phyloP scores from a whole-genome alignment of 2,797 vertebrate species.

The Eulemur albifrons region DNA sequence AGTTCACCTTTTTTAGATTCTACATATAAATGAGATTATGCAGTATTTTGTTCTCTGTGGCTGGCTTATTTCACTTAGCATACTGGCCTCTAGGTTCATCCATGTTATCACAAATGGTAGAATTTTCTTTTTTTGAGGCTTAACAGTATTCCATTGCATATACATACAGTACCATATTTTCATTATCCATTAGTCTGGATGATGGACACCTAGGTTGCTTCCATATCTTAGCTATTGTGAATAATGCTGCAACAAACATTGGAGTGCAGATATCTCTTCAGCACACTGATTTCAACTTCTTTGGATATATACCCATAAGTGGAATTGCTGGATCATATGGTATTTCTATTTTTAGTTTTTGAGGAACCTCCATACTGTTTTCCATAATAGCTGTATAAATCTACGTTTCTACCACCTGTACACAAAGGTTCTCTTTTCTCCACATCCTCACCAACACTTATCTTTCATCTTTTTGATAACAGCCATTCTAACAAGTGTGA shows the following conservation, averaged over 20 bases:
- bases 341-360: neutral
- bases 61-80: neutral
- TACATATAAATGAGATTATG: neutral
- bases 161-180: neutral
- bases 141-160: neutral
- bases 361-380: neutral
- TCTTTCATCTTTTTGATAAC: neutral
- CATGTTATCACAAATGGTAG: neutral
- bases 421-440: neutral
- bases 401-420: neutral
- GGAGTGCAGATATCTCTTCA: neutral
- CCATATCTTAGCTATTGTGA: neutral
- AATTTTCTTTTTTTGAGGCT: neutral
- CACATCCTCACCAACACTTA: neutral
- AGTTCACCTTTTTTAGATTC: neutral
- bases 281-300: neutral
- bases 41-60: neutral
- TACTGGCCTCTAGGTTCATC: neutral
- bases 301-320: neutral
- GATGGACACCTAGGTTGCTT: neutral
- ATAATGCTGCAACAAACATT: neutral
- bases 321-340: neutral
- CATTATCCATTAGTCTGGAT: neutral
- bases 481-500: neutral
- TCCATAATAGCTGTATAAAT: neutral